A percentile compares a stretch with the other conserved stretches of the same genome.
These are phyloP conservation scores for Apistogramma diplotaenia DNA, from an alignment of 2,113 vertebrate species.

Conservation along the genomic window DNA sequence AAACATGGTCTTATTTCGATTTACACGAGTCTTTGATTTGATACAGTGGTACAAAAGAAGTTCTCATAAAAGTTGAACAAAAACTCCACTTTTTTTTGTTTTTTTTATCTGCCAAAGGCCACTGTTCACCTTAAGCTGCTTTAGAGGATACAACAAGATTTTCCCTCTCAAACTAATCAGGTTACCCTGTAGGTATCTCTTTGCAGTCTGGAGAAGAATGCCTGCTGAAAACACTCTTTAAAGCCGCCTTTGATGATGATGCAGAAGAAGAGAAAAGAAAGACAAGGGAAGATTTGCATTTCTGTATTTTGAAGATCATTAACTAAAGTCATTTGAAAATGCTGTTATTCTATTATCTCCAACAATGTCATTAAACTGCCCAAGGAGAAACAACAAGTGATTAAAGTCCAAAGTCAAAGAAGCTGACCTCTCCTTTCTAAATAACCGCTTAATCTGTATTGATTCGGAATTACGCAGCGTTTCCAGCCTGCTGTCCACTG, in stretches of 20 bases:
- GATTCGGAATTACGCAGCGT: constrained; percentile 58
- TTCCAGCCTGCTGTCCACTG: constrained; percentile 51
- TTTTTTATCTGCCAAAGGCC: neutral
- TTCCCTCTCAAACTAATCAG: neutral
- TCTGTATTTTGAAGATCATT: neutral
- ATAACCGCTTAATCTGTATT: constrained; percentile 72
- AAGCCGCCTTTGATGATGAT: neutral
- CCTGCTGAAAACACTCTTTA: neutral
- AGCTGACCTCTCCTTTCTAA: constrained; percentile 53
- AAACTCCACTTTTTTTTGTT: too few species aligned
- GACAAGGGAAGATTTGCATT: neutral
- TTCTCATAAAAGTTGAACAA: neutral
- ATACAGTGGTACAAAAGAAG: neutral
- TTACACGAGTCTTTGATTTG: neutral
- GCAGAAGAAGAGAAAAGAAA: neutral
- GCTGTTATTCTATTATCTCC: neutral
- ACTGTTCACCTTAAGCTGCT: neutral
- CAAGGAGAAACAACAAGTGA: constrained; percentile 41
- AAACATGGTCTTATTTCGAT: neutral
- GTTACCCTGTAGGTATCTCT: neutral
- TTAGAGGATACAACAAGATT: neutral
- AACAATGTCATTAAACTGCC: constrained; percentile 42
- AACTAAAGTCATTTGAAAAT: neutral
- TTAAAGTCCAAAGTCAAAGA: constrained; percentile 65
- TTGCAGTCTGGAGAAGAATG: neutral